Base-by-base conservation (phyloP, 2,888 invertebrate genomes). In the Schrankia costaestrigalis region DNA sequence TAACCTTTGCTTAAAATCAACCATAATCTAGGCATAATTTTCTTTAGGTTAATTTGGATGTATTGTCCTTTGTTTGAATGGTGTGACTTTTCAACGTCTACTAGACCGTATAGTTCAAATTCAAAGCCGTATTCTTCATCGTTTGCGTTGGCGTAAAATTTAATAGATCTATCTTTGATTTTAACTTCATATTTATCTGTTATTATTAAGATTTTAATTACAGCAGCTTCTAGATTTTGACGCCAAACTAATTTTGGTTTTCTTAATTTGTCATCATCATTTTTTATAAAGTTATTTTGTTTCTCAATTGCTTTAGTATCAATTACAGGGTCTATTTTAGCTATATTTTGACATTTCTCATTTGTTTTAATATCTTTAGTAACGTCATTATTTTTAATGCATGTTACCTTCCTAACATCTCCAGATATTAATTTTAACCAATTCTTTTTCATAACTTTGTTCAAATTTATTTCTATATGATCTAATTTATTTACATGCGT, bases 41-140 rank as follows among this genome's bases (percentile, higher is more conserved):
- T 84, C 2, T 9, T 26, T 3, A 89, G 31, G 19, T 60, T 75
- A 0, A 85, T 67, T n/a, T 65, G 49, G 11, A 89, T 71, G 21
- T 84, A 85, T 4, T 76, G 74, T 0, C 88, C 87, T 58, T 78
- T 85, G 34, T 78, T 75, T 0, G 59, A 47, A 43, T 89, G 85
- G 0, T 30, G 45, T 1, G 63, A 71, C 24, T 54, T 63, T 0
- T 55, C 47, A 0, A 37, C 37, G 28, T 78, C 54, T 1, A 87
- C 55, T 1, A 77, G 68, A 0, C 85, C 87, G 18, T 78, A 83
- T 8, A 89, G 33, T 29, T 81, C 73, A 2, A 88, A 50, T 12
- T 78, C 59, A 26, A 89, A 85, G 1, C 60, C 72, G 33, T 88
- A 89, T 8, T 56, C 42, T 0, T 59, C 63, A 22, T 75, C 72